Evolutionary conservation across 2,888 invertebrate genomes (phyloP), one percentile per base, ranked within the genome.

Genomic region (Phragmatobia fuliginosa): DNA sequence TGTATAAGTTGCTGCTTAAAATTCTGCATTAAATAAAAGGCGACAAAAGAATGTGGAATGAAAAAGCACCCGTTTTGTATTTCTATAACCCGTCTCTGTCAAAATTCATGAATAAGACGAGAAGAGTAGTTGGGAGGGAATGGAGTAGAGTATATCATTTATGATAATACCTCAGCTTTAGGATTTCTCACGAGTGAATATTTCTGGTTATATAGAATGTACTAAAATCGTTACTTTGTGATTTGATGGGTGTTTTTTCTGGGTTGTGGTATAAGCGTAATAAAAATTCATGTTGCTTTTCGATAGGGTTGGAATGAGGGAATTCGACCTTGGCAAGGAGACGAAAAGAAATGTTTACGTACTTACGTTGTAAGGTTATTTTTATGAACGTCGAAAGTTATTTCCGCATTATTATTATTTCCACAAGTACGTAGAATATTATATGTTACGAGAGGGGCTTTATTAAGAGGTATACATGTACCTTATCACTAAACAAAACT

Each of bases 81-180:
- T 73, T 75, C 45, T 73, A 69, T 83, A 81, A 81, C 81, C 83
- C 79, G 74, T 79, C 77, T 83, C 75, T 81, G 84, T 84, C 82
- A 79, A 76, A 83, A 76, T 78, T 86, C 87, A 87, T 87, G 86
- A 86, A 86, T 86, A 86, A 83, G 78, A 78, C 80, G 79, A 71
- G 75, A 73, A 79, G 76, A 76, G 79, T 85, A 85, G 79, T 83
- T 77, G 74, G 63, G 58, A 52, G 66, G 73, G 78, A 83, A 82
- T 81, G 78, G 81, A 76, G 79, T 72, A 52, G 73, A 79, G 76
- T 83, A 76, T 84, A 83, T 83, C 80, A 83, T 84, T 84, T 84
- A 83, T 83, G 83, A 77, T 83, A 84, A 81, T 83, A 79, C 73
- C 72, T 67, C 68, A 63, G 73, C 76, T 73, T 49, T 65, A 73